Evolutionary conservation across 2,113 vertebrate genomes (phyloP).

Genomic region (Colinus virginianus): DNA sequence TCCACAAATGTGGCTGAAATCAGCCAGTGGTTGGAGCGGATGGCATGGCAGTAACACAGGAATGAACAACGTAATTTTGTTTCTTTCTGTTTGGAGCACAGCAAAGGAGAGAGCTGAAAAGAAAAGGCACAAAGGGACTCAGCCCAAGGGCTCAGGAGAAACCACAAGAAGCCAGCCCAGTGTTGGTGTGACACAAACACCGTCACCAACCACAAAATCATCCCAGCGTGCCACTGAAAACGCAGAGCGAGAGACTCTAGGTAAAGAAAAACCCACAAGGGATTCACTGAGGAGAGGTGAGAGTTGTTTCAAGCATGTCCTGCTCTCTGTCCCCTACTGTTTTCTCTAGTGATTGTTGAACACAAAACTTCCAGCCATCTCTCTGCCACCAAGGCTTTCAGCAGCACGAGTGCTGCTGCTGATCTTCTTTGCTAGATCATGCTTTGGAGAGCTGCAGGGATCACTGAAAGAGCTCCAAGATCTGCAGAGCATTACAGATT

Average conservation of each 20-base stretch:
- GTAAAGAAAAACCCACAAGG: conserved; percentile 30
- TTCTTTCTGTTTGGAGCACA: conserved; percentile 40
- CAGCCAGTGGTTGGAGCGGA: background rate
- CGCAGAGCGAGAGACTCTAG: background rate
- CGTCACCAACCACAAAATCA: background rate
- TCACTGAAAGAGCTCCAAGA: background rate
- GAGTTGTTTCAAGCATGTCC: background rate
- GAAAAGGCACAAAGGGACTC: conserved; percentile 46
- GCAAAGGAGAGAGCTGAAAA: conserved; percentile 60
- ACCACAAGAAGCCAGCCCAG: background rate
- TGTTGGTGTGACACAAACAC: background rate
- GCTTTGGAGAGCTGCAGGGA: background rate
- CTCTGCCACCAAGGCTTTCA: background rate
- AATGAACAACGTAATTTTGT: background rate
- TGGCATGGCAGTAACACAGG: background rate
- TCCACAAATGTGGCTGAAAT: background rate
- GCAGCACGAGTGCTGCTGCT: background rate
- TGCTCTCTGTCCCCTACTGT: background rate
- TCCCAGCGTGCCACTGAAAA: background rate
- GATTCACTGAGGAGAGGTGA: conserved; percentile 63
- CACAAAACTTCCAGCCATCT: background rate
- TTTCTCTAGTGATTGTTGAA: background rate
- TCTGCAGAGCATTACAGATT: background rate
- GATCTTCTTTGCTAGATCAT: background rate
- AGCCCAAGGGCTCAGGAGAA: conserved; percentile 41